A percentile compares a stretch with the other conserved stretches of the same genome.
Evolutionary conservation across 1,140 invertebrate genomes (phyloP).

Genomic region (Goniozus legneri): DNA sequence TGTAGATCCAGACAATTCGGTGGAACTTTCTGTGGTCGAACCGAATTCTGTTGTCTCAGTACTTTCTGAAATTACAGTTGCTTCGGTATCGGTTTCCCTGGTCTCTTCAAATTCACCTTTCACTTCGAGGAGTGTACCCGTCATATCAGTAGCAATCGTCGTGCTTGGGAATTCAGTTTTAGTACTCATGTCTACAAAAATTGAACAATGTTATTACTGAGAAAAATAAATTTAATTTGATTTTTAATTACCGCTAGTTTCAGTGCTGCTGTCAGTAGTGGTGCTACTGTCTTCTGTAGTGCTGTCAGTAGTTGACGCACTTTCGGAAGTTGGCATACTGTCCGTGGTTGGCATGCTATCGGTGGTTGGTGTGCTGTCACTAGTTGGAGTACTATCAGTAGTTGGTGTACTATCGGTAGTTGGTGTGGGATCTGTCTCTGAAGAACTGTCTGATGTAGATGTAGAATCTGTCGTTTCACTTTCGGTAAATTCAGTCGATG

Average conservation of each 20-base stretch:
- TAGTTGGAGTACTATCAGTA: slow-evolving; percentile 20
- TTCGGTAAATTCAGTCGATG: slow-evolving; percentile 14
- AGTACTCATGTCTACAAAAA: background rate
- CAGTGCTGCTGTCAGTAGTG: slow-evolving; percentile 6
- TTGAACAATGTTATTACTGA: background rate
- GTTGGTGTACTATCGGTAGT: slow-evolving; percentile 1
- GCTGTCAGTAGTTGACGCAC: slow-evolving; percentile 3
- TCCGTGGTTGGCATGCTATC: slow-evolving; percentile 16
- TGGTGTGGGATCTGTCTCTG: slow-evolving; percentile 25
- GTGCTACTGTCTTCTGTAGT: slow-evolving; percentile 1
- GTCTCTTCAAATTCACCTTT: slow-evolving; percentile 11
- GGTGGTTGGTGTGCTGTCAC: slow-evolving; percentile 17
- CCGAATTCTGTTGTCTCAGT: slow-evolving; percentile 17
- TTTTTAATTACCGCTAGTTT: background rate
- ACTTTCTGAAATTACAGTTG: too few relatives aligned
- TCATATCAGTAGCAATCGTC: background rate
- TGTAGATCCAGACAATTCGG: slow-evolving; percentile 4
- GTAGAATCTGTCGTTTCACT: slow-evolving; percentile 20
- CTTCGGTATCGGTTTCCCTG: slow-evolving; percentile 26
- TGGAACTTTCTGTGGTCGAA: slow-evolving; percentile 10
- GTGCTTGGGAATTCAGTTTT: background rate
- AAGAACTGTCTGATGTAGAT: slow-evolving; percentile 11
- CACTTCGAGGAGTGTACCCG: background rate
- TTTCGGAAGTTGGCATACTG: background rate
- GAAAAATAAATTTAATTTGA: too few relatives aligned